phyloP scores from a whole-genome alignment of 2,797 vertebrate genomes.

The Florisuga fusca region DNA sequence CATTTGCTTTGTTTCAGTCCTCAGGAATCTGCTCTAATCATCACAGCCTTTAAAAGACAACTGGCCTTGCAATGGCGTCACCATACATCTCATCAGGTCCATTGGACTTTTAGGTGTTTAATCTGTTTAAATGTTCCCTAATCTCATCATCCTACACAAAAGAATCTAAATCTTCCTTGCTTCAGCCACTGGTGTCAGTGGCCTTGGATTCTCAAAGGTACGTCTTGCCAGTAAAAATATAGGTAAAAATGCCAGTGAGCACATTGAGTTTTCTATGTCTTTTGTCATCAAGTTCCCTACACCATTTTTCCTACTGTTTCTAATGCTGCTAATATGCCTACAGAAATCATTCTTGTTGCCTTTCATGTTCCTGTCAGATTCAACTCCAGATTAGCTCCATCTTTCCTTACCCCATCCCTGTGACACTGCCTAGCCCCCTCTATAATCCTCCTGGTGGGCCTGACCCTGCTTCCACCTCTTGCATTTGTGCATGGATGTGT shows the following conservation, averaged over 20 bases:
- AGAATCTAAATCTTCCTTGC: background rate
- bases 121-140: background rate
- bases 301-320: background rate
- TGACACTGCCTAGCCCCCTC: background rate
- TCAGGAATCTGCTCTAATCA: background rate
- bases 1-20: background rate
- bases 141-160: background rate
- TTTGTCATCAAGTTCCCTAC: background rate
- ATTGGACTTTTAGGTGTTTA: background rate
- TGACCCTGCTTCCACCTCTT: background rate
- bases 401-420: background rate
- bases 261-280: background rate
- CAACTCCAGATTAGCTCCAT: background rate
- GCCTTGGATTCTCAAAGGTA: background rate
- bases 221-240: background rate
- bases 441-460: background rate
- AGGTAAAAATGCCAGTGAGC: background rate
- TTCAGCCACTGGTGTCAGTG: background rate
- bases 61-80: background rate
- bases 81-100: background rate
- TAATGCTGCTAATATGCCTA: background rate
- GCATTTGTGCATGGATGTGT: no score
- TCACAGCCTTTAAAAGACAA: background rate
- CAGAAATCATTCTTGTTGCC: background rate
- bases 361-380: background rate